A percentile compares a stretch with the other conserved stretches of the same genome.
These are phyloP conservation scores for Catocala fraxini DNA, from an alignment of 2,888 invertebrate genomes.

Conservation along the genomic window DNA sequence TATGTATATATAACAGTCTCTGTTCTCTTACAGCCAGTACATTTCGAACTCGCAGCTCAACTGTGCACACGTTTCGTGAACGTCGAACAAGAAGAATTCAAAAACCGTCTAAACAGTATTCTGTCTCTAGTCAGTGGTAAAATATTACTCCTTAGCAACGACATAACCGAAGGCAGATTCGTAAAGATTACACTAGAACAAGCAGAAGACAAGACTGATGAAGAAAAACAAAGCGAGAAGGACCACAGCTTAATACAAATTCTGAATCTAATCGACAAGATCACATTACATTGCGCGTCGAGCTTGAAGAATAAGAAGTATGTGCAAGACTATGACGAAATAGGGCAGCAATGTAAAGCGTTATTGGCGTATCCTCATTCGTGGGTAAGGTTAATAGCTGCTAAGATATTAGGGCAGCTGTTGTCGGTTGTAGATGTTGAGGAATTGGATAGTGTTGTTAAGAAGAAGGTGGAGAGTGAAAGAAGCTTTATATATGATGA, in stretches of 20 bases:
- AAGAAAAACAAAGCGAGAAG: conserved; percentile 88
- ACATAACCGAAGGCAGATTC: conserved; percentile 87
- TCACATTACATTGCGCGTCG: conserved; percentile 89
- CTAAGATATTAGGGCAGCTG: conserved; percentile 92
- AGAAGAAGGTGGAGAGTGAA: conserved; percentile 68
- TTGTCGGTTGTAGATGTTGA: conserved; percentile 89
- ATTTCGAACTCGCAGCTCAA: conserved; percentile 93
- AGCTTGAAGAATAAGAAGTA: conserved; percentile 86
- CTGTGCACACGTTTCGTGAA: conserved; percentile 93
- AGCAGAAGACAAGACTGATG: conserved; percentile 77
- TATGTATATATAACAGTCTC: background rate
- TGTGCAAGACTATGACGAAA: conserved; percentile 83
- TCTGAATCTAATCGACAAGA: conserved; percentile 90
- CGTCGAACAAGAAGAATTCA: conserved; percentile 91
- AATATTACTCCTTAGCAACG: conserved; percentile 82
- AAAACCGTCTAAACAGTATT: conserved; percentile 88
- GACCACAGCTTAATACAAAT: conserved; percentile 93
- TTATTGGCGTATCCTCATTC: conserved; percentile 94
- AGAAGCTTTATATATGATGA: conserved; percentile 89
- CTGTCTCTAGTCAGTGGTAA: conserved; percentile 88
- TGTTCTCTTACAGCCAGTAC: conserved; percentile 81
- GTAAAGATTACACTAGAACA: conserved; percentile 84
- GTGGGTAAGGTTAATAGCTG: conserved; percentile 94
- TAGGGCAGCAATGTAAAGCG: conserved; percentile 90
- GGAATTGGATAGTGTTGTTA: conserved; percentile 85